Evolutionary conservation across 2,888 invertebrate species (phyloP).

Genomic region (Chirona hameri): DNA sequence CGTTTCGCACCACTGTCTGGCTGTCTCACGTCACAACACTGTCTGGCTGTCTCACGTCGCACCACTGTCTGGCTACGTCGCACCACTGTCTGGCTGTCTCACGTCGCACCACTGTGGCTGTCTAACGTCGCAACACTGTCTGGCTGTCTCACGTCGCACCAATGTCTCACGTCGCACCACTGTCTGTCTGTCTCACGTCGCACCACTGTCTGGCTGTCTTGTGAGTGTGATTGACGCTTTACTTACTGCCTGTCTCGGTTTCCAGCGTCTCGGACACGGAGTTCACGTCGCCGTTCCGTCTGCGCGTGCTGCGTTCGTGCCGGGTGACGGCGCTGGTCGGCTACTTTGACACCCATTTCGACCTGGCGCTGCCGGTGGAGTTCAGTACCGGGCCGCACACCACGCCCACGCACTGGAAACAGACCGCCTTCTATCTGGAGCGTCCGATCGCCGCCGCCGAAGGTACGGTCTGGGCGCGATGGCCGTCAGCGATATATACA

Average conservation of each 20-base stretch:
- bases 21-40: too few species aligned
- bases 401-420: constrained; percentile 88
- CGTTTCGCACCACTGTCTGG: too few species aligned
- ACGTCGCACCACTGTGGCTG: too few species aligned
- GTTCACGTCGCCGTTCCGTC: constrained; percentile 46
- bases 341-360: constrained; percentile 85
- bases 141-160: too few species aligned
- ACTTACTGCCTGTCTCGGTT: neutral
- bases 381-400: constrained; percentile 76
- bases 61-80: too few species aligned
- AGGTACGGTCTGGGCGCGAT: constrained; percentile 48
- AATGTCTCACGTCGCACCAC: too few species aligned
- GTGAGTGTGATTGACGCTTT: too few species aligned
- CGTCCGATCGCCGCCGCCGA: constrained; percentile 65
- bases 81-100: too few species aligned
- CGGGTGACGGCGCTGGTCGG: constrained; percentile 76
- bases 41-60: too few species aligned
- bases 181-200: too few species aligned
- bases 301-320: constrained; percentile 48
- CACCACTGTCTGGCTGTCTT: too few species aligned
- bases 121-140: too few species aligned
- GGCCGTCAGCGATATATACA: neutral
- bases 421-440: constrained; percentile 80
- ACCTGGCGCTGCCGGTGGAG: constrained; percentile 60
- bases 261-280: constrained; percentile 51